Percentiles rank a stretch among this genome's conserved stretches.
Evolutionary conservation across 2,888 invertebrate genomes (phyloP).

Genomic region (Ophion ventricosus): DNA sequence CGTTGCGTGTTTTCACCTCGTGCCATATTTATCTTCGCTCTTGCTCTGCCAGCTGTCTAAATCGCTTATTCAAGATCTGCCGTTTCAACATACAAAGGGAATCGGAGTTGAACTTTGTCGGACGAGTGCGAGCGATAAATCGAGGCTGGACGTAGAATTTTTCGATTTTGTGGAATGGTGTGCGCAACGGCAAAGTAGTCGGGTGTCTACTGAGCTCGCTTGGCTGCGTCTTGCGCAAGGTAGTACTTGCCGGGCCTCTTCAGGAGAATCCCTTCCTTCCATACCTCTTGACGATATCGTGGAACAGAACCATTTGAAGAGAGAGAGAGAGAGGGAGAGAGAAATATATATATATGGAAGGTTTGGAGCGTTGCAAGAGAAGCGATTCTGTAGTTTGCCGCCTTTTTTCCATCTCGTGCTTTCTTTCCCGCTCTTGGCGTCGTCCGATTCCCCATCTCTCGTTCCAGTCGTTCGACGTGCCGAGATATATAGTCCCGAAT

Average conservation of each 20-base stretch:
- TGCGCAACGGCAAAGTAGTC: slow-evolving; percentile 49
- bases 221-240: slow-evolving; percentile 40
- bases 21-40: slow-evolving; percentile 26
- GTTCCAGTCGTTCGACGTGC: slow-evolving; percentile 54
- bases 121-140: slow-evolving; percentile 59
- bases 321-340: slow-evolving; percentile 7
- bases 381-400: slow-evolving; percentile 47
- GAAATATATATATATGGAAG: slow-evolving; percentile 30
- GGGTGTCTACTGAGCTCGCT: slow-evolving; percentile 47
- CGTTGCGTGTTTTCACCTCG: slow-evolving; percentile 4
- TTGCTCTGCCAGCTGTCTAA: slow-evolving; percentile 20
- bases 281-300: slow-evolving; percentile 49
- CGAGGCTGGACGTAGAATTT: slow-evolving; percentile 58
- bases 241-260: slow-evolving; percentile 61
- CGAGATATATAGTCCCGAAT: slow-evolving; percentile 71
- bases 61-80: slow-evolving; percentile 38
- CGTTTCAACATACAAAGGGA: slow-evolving; percentile 31
- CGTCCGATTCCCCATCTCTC: slow-evolving; percentile 50
- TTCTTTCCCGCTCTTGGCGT: slow-evolving; percentile 37
- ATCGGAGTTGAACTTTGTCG: slow-evolving; percentile 33
- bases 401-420: slow-evolving; percentile 37
- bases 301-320: slow-evolving; percentile 21
- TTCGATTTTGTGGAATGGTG: slow-evolving; percentile 56
- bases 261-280: slow-evolving; percentile 46
- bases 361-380: slow-evolving; percentile 37